A percentile compares a stretch with the other conserved stretches of the same genome.
These are phyloP conservation scores for Paracentrotus lividus DNA, from an alignment of 53 echinoderm and acorn worm genomes.

Conservation along the genomic window DNA sequence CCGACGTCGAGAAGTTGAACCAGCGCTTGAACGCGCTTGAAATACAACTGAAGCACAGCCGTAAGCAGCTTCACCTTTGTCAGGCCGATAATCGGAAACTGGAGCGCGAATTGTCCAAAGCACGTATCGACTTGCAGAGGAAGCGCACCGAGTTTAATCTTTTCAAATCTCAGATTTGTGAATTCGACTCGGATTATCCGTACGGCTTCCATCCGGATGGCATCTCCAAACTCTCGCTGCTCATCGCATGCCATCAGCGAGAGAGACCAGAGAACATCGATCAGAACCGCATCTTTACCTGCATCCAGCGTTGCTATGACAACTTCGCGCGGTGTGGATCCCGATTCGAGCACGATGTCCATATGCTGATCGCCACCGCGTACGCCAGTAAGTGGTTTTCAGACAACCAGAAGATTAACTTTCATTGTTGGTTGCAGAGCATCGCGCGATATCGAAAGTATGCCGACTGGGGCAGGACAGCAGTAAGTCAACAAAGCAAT, in stretches of 20 bases:
- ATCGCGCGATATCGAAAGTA: slow-evolving; percentile 92
- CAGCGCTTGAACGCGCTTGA: slow-evolving; percentile 76
- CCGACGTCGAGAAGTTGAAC: slow-evolving; percentile 52
- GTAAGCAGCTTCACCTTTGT: slow-evolving; percentile 82
- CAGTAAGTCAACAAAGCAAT: not conserved
- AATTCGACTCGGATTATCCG: slow-evolving; percentile 82
- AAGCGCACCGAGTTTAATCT: slow-evolving; percentile 78
- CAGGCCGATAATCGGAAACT: slow-evolving; percentile 81
- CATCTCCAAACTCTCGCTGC: slow-evolving; percentile 86
- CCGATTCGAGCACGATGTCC: slow-evolving; percentile 92
- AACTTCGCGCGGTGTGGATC: slow-evolving; percentile 90
- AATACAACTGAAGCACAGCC: slow-evolving; percentile 83
- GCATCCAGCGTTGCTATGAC: slow-evolving; percentile 91
- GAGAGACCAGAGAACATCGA: slow-evolving; percentile 85
- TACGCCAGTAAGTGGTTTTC: slow-evolving; percentile 98
- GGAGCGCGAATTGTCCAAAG: slow-evolving; percentile 79
- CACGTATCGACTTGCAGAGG: slow-evolving; percentile 77
- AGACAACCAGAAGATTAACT: slow-evolving; percentile 88
- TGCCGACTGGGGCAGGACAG: slow-evolving; percentile 77
- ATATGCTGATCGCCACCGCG: slow-evolving; percentile 95
- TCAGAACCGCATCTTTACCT: slow-evolving; percentile 80
- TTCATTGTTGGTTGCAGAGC: slow-evolving; percentile 96
- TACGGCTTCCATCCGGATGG: slow-evolving; percentile 84
- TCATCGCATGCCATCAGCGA: slow-evolving; percentile 86
- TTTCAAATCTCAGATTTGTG: slow-evolving; percentile 67